Evolutionary conservation across 1,140 invertebrate species (phyloP).

Genomic region (Nasonia giraulti): DNA sequence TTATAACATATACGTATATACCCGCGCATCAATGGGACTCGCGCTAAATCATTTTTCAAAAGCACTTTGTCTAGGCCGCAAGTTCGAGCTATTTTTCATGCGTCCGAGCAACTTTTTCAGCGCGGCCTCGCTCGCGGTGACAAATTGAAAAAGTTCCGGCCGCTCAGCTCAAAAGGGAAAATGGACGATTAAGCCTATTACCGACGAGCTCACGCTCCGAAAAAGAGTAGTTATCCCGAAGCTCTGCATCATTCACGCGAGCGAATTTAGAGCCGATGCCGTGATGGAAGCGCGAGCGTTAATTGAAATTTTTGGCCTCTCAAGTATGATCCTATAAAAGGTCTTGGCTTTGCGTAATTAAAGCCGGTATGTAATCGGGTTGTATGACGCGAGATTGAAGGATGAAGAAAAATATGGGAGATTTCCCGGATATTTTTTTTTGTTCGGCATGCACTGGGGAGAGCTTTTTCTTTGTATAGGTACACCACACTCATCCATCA

Average conservation of each 20-base stretch:
- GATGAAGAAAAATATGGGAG: not conserved
- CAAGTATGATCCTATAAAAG: not conserved
- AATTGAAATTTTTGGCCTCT: not conserved
- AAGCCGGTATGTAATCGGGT: not conserved
- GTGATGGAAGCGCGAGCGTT: not conserved
- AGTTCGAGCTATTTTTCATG: conserved; percentile 46
- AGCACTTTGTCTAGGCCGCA: conserved; percentile 43
- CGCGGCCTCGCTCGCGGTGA: conserved; percentile 26
- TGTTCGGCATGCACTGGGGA: not conserved
- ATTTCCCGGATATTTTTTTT: not conserved
- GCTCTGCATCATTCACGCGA: conserved; percentile 18
- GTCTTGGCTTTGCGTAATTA: conserved; percentile 4
- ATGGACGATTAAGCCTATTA: conserved; percentile 53
- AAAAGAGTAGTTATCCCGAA: conserved; percentile 35
- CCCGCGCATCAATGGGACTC: too few species aligned
- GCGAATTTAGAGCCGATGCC: not conserved
- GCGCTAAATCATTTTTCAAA: conserved; percentile 49
- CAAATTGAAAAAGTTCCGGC: conserved; percentile 52
- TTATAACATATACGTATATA: not conserved
- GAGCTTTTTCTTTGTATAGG: not conserved
- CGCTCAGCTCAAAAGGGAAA: conserved; percentile 24
- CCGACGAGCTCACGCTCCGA: not conserved
- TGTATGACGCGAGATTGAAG: not conserved
- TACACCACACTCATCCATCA: not conserved
- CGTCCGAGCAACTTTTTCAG: conserved; percentile 38